A percentile compares a stretch with the other conserved stretches of the same genome.
Evolutionary conservation across 2,113 vertebrate species (phyloP).

Genomic region (Pao palembangensis): DNA sequence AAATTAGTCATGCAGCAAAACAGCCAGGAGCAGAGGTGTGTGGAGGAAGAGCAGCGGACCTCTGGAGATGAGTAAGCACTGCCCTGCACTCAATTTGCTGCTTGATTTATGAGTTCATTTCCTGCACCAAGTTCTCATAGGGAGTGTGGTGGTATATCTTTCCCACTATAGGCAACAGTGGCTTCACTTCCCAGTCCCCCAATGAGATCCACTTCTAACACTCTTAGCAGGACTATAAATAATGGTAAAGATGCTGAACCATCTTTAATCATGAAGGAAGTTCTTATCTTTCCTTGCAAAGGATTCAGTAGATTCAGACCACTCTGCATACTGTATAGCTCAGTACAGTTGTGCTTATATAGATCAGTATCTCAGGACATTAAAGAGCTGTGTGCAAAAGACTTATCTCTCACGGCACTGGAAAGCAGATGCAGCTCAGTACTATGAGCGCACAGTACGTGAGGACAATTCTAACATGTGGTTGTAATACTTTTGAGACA

Average conservation of each 20-base stretch:
- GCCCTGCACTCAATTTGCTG: constrained; percentile 66
- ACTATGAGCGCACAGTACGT: not conserved
- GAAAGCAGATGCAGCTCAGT: not conserved
- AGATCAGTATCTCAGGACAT: constrained; percentile 7
- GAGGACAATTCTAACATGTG: no score
- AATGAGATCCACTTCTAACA: constrained; percentile 49
- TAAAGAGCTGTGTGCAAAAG: not conserved
- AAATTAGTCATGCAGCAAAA: constrained; percentile 60
- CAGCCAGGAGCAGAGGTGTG: constrained; percentile 42
- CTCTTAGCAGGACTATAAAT: constrained; percentile 61
- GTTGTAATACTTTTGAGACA: no score
- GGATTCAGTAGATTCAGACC: constrained; percentile 23
- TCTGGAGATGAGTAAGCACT: constrained; percentile 68
- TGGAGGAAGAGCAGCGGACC: constrained; percentile 66
- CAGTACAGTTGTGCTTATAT: constrained; percentile 8
- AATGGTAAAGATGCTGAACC: constrained; percentile 45
- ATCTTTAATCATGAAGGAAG: constrained; percentile 64
- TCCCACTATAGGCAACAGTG: constrained; percentile 53
- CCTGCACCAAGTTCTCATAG: constrained; percentile 54
- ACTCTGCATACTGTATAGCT: constrained; percentile 7
- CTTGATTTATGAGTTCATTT: constrained; percentile 73
- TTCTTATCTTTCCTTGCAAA: constrained; percentile 40
- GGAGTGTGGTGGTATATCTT: constrained; percentile 63
- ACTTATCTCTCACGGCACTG: not conserved
- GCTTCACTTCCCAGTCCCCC: constrained; percentile 57